These are phyloP conservation scores for Metaphire vulgaris DNA, from an alignment of 1,140 invertebrate genomes.

Conservation along the genomic window DNA sequence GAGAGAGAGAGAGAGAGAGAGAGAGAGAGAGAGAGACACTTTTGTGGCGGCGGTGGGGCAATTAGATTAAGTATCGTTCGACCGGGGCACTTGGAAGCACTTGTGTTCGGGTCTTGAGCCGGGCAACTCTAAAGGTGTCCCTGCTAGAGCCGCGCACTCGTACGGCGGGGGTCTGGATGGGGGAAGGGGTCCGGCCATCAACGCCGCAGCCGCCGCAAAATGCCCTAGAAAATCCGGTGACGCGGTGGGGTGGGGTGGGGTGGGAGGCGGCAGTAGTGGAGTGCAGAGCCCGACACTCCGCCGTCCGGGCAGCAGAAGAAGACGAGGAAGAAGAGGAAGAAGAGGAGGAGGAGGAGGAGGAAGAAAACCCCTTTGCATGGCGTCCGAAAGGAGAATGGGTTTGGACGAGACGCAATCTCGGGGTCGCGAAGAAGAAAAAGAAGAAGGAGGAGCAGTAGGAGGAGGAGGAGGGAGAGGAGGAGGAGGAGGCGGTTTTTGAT, in stretches of 20 bases:
- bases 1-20: too few relatives aligned
- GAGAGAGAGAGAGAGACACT: too few relatives aligned
- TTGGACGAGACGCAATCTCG: background rate
- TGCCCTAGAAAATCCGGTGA: too few relatives aligned
- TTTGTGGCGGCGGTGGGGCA: background rate
- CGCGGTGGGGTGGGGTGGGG: background rate
- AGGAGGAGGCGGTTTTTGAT: background rate
- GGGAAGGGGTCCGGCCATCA: background rate
- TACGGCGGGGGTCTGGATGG: background rate
- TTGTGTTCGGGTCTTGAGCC: background rate
- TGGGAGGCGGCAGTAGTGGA: too few relatives aligned
- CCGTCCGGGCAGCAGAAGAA: too few relatives aligned
- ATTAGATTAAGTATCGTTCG: background rate
- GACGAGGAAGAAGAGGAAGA: too few relatives aligned
- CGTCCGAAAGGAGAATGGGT: background rate
- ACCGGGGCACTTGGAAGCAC: background rate
- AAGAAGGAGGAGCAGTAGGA: background rate
- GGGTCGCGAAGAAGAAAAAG: background rate
- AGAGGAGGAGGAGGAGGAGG: too few relatives aligned
- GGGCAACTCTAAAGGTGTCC: too few relatives aligned
- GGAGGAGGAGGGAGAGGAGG: background rate
- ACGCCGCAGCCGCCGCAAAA: too few relatives aligned
- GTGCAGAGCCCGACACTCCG: too few relatives aligned
- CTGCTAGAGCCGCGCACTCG: background rate
- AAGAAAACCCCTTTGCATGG: background rate